phyloP scores from a whole-genome alignment of 1,140 invertebrate species.

The Bombus sylvicola region DNA sequence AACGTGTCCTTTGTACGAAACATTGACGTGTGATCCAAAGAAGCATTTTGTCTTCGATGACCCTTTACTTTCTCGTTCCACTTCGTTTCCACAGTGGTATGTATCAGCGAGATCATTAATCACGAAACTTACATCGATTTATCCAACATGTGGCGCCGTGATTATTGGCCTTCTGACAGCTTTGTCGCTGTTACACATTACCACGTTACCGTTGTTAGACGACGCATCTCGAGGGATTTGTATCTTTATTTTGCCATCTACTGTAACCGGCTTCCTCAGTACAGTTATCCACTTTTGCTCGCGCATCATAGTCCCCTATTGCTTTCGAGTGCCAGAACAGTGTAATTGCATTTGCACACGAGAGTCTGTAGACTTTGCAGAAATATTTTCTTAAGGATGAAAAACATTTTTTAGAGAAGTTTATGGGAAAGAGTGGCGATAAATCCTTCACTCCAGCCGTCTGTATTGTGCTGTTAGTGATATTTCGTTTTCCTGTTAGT shows the following conservation, averaged over 20 bases:
- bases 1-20: not conserved
- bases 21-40: not conserved
- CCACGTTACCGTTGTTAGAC: conserved; percentile 52
- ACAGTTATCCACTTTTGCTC: conserved; percentile 65
- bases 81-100: conserved; percentile 9
- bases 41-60: not conserved
- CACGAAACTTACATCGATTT: conserved; percentile 42
- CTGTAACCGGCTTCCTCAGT: conserved; percentile 28
- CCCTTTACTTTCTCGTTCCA: conserved; percentile 62
- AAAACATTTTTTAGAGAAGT: not conserved
- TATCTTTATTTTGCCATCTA: not conserved
- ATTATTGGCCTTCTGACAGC: conserved; percentile 44
- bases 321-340: not conserved
- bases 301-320: conserved; percentile 5
- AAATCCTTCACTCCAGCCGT: not conserved
- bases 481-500: not conserved
- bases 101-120: conserved; percentile 44
- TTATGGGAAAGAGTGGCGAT: not conserved
- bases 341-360: conserved; percentile 32
- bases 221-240: conserved; percentile 13
- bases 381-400: not conserved
- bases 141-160: conserved; percentile 63
- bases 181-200: conserved; percentile 64
- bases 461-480: not conserved
- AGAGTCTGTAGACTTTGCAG: not conserved